phyloP scores from a whole-genome alignment of 1,140 invertebrate species.

The Campoletis sonorensis region DNA sequence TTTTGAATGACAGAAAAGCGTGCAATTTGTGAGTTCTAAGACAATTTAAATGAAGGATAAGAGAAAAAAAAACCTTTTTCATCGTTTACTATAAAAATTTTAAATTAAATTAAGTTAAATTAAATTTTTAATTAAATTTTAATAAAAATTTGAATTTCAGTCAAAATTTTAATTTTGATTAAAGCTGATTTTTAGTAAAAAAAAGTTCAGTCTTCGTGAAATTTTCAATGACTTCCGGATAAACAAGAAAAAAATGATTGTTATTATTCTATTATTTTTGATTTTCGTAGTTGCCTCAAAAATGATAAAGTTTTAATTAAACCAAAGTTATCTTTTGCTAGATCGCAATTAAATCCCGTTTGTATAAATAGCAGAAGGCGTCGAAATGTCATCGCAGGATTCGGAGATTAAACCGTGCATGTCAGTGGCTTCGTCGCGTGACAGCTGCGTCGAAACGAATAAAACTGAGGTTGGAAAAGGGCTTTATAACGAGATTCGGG shows the following conservation, averaged over 20 bases:
- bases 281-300: background rate
- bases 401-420: background rate
- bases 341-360: background rate
- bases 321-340: background rate
- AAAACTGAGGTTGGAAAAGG: background rate
- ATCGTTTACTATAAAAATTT: too few species aligned
- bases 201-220: background rate
- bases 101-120: too few species aligned
- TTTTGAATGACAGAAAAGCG: background rate
- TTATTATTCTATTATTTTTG: background rate
- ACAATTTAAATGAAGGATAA: background rate
- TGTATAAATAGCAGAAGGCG: background rate
- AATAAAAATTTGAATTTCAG: too few species aligned
- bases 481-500: background rate
- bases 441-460: conserved; percentile 6
- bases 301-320: background rate
- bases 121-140: too few species aligned
- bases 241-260: background rate
- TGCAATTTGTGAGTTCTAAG: background rate
- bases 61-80: background rate
- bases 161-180: too few species aligned
- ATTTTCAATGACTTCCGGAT: background rate
- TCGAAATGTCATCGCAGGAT: background rate
- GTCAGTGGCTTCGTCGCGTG: conserved; percentile 5
- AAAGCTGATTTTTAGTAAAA: too few species aligned